Evolutionary conservation across 2,113 vertebrate species (phyloP).

Genomic region (Albula glossodonta): DNA sequence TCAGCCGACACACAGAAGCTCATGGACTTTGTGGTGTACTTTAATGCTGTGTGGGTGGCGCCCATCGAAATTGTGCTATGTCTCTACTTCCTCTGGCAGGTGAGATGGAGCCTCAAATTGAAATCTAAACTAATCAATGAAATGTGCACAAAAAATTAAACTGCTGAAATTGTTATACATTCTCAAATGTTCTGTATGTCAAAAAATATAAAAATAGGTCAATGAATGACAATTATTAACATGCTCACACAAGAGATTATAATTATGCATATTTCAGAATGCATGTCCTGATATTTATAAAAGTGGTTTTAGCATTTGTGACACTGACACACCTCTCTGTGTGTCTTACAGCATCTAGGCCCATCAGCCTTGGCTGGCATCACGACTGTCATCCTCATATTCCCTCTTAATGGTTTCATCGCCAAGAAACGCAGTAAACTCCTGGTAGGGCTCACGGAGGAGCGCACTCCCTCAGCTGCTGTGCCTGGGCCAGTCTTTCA

Average conservation of each 20-base stretch:
- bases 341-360: constrained; percentile 73
- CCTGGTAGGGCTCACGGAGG: constrained; percentile 66
- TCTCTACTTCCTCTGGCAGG: constrained; percentile 87
- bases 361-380: constrained; percentile 77
- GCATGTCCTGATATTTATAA: too few relatives aligned
- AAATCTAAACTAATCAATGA: too few relatives aligned
- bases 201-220: too few relatives aligned
- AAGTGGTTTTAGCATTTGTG: too few relatives aligned
- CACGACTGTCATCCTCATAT: constrained; percentile 76
- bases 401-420: constrained; percentile 83
- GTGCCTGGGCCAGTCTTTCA: too few relatives aligned
- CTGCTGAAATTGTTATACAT: too few relatives aligned
- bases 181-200: too few relatives aligned
- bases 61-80: constrained; percentile 78
- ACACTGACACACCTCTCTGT: background rate
- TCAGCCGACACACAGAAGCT: constrained; percentile 83
- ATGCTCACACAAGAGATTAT: too few relatives aligned
- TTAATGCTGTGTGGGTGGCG: constrained; percentile 81
- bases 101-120: constrained; percentile 35
- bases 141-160: too few relatives aligned
- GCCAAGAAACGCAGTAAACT: constrained; percentile 78
- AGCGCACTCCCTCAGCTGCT: too few relatives aligned
- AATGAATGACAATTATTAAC: too few relatives aligned
- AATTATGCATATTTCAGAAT: too few relatives aligned
- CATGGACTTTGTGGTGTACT: constrained; percentile 77